Base-by-base conservation (phyloP, 2,888 invertebrate genomes). In the Phasia obesa region DNA sequence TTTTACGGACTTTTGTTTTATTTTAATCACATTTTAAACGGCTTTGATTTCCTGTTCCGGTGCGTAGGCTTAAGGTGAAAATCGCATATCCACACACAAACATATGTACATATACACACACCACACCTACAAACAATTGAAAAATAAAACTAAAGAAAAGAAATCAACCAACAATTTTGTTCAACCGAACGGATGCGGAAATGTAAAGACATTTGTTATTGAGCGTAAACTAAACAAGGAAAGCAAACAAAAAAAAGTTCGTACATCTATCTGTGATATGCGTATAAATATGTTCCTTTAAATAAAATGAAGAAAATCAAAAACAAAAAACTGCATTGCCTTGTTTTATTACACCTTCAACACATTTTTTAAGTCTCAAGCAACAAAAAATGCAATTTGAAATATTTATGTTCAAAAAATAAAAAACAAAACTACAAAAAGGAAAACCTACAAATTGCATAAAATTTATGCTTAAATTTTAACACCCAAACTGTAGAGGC, bases 1-100 rank as follows among this genome's bases (percentile, higher is more conserved):
- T 83, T 83, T 83, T 76, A 76, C 83, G 71, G 67, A 71, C 75
- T 71, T 74, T 78, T 78, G 78, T 78, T 75, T 83, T 71, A 67
- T 71, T 83, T 71, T 76, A 83, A 83, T 79, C 78, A 60, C 79
- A 59, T 51, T 83, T 83, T 83, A 83, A 83, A 79, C 79, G 83
- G 83, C 83, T 79, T 83, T 79, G 75, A 83, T 83, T 83, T 83
- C 83, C 83, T 79, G 57, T 83, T 83, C 79, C 83, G 83, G 79
- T 83, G 83, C 83, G 83, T 83, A 83, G 53, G 71, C 59, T 67
- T 47, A 51, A 65, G 71, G 75, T 65, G 35, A 79, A 79, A 79
- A 65, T 21, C 13, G 49, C 51, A 73, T 38, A 49, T 60, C 62
- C 51, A 53, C 15, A 44, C 62, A 69, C 27, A 57, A 15, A 55